phyloP scores from a whole-genome alignment of 2,797 vertebrate species.

The Podarcis lilfordi region DNA sequence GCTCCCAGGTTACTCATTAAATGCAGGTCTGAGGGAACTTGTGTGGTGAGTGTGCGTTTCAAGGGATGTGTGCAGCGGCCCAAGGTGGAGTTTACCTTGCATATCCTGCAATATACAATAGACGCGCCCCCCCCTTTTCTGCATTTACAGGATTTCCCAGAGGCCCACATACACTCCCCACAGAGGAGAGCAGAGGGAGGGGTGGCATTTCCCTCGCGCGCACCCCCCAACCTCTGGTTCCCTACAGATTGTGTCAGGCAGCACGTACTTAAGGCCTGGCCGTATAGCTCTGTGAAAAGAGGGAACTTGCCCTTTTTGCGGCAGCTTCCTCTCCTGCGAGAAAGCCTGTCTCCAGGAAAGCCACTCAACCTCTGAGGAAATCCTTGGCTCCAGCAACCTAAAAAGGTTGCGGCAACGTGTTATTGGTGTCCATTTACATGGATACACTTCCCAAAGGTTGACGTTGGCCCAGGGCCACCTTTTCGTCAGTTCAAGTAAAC shows the following conservation, averaged over 20 bases:
- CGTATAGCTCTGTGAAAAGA: slow-evolving; percentile 18
- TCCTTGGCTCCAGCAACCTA: slow-evolving; percentile 52
- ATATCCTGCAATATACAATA: slow-evolving; percentile 19
- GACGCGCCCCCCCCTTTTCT: not conserved
- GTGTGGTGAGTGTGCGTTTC: not conserved
- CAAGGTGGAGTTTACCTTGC: not conserved
- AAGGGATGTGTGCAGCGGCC: not conserved
- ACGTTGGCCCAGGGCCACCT: not conserved
- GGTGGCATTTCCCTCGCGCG: not conserved
- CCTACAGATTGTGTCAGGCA: slow-evolving; percentile 61
- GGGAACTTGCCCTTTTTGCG: slow-evolving; percentile 14
- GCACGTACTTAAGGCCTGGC: slow-evolving; percentile 60
- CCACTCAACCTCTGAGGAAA: slow-evolving; percentile 59
- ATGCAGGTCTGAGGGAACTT: not conserved
- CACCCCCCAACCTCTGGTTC: not conserved
- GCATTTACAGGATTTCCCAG: slow-evolving; percentile 37
- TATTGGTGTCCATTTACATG: slow-evolving; percentile 30
- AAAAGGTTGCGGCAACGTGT: slow-evolving; percentile 4
- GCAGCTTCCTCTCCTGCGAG: slow-evolving; percentile 53
- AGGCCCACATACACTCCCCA: accelerated
- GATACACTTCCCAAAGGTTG: not conserved
- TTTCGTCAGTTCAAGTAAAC: slow-evolving; percentile 1
- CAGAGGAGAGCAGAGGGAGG: not conserved
- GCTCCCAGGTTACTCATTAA: not conserved
- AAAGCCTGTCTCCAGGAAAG: slow-evolving; percentile 65